A percentile compares a stretch with the other conserved stretches of the same genome.
Evolutionary conservation across 1,140 invertebrate genomes (phyloP).

Genomic region (Aphelinus certus): DNA sequence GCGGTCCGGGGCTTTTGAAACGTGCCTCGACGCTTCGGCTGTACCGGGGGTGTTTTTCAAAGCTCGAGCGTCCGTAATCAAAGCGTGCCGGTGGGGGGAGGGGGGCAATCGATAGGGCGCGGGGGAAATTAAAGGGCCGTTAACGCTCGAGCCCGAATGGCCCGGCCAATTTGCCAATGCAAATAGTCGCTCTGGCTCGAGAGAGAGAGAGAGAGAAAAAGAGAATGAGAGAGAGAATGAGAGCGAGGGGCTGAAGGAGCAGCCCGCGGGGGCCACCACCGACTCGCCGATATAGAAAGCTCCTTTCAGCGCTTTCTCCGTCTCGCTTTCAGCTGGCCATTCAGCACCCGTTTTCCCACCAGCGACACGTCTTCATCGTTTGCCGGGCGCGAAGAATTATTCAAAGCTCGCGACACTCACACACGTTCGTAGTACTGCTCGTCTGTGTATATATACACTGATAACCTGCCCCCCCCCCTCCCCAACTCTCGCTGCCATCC

Average conservation of each 20-base stretch:
- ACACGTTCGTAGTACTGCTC: too few relatives aligned
- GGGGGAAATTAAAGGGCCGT: background rate
- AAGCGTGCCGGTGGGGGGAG: too few relatives aligned
- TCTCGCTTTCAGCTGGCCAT: slow-evolving; percentile 33
- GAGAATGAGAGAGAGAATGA: too few relatives aligned
- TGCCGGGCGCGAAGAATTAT: slow-evolving; percentile 47
- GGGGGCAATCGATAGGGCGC: background rate
- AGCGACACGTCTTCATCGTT: slow-evolving; percentile 39
- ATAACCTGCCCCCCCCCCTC: too few relatives aligned
- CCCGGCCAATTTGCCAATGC: slow-evolving; percentile 66
- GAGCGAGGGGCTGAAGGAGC: background rate
- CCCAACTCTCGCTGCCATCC: too few relatives aligned
- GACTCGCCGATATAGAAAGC: slow-evolving; percentile 1
- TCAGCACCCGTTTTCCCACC: slow-evolving; percentile 13
- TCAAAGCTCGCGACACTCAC: slow-evolving; percentile 53
- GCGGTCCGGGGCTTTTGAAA: background rate
- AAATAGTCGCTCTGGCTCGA: slow-evolving; percentile 61
- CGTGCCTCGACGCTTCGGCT: too few relatives aligned
- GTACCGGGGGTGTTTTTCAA: too few relatives aligned
- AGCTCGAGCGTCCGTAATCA: too few relatives aligned
- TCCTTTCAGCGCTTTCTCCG: slow-evolving; percentile 41
- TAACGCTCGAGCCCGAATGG: slow-evolving; percentile 31
- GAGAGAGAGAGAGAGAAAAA: slow-evolving; percentile 36
- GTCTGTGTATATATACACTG: too few relatives aligned
- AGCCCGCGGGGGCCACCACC: background rate